Evolutionary conservation across 2,888 invertebrate species (phyloP).

Genomic region (Lymantria monacha): DNA sequence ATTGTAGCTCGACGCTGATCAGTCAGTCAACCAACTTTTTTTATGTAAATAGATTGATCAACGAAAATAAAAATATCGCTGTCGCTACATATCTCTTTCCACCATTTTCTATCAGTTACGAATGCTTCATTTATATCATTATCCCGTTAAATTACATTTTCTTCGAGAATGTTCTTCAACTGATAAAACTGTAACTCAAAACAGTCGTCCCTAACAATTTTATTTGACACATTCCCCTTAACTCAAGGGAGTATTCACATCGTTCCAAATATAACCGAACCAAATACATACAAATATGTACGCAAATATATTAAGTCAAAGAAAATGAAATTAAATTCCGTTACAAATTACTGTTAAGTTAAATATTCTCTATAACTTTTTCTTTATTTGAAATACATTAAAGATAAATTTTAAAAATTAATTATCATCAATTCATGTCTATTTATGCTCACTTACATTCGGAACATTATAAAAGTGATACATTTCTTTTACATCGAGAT

Average conservation of each 20-base stretch:
- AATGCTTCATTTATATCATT: neutral
- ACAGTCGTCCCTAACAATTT: constrained; percentile 2
- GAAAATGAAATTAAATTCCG: too few species aligned
- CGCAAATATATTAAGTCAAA: too few species aligned
- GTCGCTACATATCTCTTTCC: too few species aligned
- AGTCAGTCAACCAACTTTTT: too few species aligned
- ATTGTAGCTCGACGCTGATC: too few species aligned
- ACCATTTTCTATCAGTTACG: neutral
- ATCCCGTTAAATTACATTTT: neutral
- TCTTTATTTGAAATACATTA: too few species aligned
- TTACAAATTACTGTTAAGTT: too few species aligned
- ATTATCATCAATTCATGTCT: too few species aligned
- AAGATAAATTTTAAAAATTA: too few species aligned
- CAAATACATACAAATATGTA: neutral
- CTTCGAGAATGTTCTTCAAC: constrained; percentile 1
- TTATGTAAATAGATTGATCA: neutral
- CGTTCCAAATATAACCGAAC: neutral
- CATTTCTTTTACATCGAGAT: constrained; percentile 29
- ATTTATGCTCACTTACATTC: neutral
- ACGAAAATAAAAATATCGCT: too few species aligned
- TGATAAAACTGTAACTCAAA: neutral
- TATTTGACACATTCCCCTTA: constrained; percentile 7
- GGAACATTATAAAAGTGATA: constrained; percentile 13
- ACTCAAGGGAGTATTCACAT: constrained; percentile 8
- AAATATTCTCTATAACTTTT: too few species aligned